Evolutionary conservation across 2,888 invertebrate species (phyloP), one percentile per base, ranked within the genome.

Genomic region (Cephonodes hylas): DNA sequence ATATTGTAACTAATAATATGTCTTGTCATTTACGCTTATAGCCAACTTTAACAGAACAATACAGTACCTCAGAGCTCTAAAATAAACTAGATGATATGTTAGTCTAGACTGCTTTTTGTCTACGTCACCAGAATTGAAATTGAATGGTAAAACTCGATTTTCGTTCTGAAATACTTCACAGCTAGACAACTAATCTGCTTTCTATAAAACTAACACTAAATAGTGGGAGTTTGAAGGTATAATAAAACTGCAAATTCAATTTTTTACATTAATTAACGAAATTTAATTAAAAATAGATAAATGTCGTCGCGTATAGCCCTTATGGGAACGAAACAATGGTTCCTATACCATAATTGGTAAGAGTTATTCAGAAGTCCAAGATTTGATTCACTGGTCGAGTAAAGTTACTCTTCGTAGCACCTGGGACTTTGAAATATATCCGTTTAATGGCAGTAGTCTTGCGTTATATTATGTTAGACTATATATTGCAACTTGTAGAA

Each of bases 91-190:
- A 53, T 31, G 18, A 15, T 31, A 18, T 18, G 31, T 8, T 31
- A 53, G 53, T 53, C 53, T 31, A 53, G 53, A 53, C 31, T 27
- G 31, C 27, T 53, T 53, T 53, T 53, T 53, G 53, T 53, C 53
- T 31, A 31, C n/a, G 27, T 27, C n/a, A 31, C 27, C 31, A 6
- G 48, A 53, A 31, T 53, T 53, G 27, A 20, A 31, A 53, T 53
- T 18, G 27, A 53, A 53, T 31, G 31, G 20, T 31, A 53, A 53
- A 10, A 1, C 53, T 10, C 5, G 13, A 23, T 13, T 20, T 46
- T 4, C 45, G 23, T 23, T 23, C n/a, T 22, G 13, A 5, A 23
- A 27, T 10, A 31, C 18, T 53, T 53, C 10, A 18, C 18, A 53
- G 48, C 18, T 27, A 8, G 53, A 18, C 53, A 31, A 18, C 8